A percentile compares a stretch with the other conserved stretches of the same genome.
Evolutionary conservation across 1,140 invertebrate genomes (phyloP).

Genomic region (Mizuhopecten yessoensis): DNA sequence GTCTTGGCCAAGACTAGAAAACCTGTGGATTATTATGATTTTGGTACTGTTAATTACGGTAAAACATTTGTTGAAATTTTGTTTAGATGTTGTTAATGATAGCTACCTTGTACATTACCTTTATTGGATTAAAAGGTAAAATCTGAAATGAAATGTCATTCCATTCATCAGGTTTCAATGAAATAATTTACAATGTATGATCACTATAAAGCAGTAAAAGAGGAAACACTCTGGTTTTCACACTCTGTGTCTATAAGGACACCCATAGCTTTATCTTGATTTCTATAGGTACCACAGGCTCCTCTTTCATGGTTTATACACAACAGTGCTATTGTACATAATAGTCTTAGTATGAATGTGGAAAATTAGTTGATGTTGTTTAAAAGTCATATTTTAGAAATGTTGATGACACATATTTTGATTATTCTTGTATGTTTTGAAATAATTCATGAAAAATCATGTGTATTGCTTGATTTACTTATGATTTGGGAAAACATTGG

Average conservation of each 20-base stretch:
- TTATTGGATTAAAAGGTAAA: too few species aligned
- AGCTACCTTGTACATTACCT: neutral
- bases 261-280: neutral
- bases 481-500: neutral
- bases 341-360: constrained; percentile 34
- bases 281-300: too few species aligned
- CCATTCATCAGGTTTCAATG: too few species aligned
- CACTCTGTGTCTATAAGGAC: neutral
- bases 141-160: too few species aligned
- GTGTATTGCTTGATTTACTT: constrained; percentile 35
- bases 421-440: constrained; percentile 36
- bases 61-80: neutral
- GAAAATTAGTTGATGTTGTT: constrained; percentile 39
- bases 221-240: neutral
- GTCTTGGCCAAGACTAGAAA: neutral
- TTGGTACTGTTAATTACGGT: neutral
- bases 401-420: constrained; percentile 15
- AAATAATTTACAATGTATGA: neutral
- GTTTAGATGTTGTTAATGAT: neutral
- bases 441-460: constrained; percentile 7
- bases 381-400: constrained; percentile 34
- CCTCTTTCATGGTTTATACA: neutral
- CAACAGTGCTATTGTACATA: neutral
- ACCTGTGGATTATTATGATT: neutral
- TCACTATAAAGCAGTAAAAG: neutral